Percentiles rank a stretch among this genome's conserved stretches.
Evolutionary conservation across 2,113 vertebrate species (phyloP).

Genomic region (Limnothrissa miodon): DNA sequence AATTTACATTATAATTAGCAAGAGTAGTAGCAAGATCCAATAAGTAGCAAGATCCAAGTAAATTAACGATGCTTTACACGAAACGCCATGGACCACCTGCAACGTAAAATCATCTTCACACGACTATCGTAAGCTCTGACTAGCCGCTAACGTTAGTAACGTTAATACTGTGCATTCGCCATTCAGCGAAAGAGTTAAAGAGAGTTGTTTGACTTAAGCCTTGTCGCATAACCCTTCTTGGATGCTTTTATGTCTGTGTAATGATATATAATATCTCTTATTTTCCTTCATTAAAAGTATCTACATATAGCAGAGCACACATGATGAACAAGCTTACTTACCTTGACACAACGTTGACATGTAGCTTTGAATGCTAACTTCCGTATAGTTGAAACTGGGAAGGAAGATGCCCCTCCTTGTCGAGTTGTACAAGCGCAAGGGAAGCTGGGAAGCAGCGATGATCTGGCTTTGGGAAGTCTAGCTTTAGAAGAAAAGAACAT

Average conservation of each 20-base stretch:
- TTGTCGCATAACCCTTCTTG: not conserved
- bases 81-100: not conserved
- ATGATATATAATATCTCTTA: not conserved
- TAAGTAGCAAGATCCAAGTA: not conserved
- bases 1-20: too few relatives aligned
- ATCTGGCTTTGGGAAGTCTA: not conserved
- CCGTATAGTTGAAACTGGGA: slow-evolving; percentile 13
- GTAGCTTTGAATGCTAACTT: not conserved
- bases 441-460: not conserved
- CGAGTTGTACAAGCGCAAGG: slow-evolving; percentile 1
- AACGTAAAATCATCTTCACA: not conserved
- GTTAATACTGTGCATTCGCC: not conserved
- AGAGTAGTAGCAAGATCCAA: too few relatives aligned
- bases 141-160: slow-evolving; percentile 1
- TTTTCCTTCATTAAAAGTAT: not conserved
- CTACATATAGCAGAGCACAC: not conserved
- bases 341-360: not conserved
- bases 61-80: not conserved
- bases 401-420: slow-evolving; percentile 12
- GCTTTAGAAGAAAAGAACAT: too few relatives aligned
- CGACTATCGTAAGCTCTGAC: too few relatives aligned
- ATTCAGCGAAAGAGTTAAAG: not conserved
- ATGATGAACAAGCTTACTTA: not conserved
- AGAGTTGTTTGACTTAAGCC: not conserved
- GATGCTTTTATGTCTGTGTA: not conserved